Conservation (phyloP, 2,113 vertebrate genomes). For the Myiozetetes cayanensis region DNA sequence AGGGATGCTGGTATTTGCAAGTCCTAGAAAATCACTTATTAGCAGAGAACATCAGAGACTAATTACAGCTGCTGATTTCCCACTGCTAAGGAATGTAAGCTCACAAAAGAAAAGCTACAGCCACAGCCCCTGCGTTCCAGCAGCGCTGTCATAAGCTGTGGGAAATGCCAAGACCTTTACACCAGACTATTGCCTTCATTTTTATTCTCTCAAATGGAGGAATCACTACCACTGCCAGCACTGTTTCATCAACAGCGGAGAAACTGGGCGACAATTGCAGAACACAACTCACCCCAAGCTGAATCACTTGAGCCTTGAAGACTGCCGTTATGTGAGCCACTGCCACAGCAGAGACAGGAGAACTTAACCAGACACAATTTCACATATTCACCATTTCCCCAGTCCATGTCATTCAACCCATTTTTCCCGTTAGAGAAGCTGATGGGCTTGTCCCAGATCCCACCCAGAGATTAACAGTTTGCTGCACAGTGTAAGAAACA, state of each 20-base stretch:
- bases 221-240: background rate
- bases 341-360: background rate
- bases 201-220: slow-evolving; percentile 7
- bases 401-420: background rate
- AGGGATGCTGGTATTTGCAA: background rate
- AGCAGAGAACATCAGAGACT: slow-evolving; percentile 51
- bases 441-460: background rate
- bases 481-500: background rate
- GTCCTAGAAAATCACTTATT: slow-evolving; percentile 29
- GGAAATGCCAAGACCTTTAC: slow-evolving; percentile 58
- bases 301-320: background rate
- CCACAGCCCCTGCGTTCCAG: background rate
- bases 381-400: background rate
- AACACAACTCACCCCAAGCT: background rate
- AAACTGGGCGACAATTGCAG: background rate
- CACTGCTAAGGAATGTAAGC: slow-evolving; percentile 37
- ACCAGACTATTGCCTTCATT: background rate
- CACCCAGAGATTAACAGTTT: background rate
- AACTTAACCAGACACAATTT: background rate
- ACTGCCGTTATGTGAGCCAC: background rate
- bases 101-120: slow-evolving; percentile 35
- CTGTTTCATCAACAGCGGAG: background rate
- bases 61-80: slow-evolving; percentile 30
- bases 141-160: background rate
- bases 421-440: background rate